Percentiles rank a stretch among this genome's conserved stretches.
Evolutionary conservation across 2,888 invertebrate genomes (phyloP).

Genomic region (Pteria penguin): DNA sequence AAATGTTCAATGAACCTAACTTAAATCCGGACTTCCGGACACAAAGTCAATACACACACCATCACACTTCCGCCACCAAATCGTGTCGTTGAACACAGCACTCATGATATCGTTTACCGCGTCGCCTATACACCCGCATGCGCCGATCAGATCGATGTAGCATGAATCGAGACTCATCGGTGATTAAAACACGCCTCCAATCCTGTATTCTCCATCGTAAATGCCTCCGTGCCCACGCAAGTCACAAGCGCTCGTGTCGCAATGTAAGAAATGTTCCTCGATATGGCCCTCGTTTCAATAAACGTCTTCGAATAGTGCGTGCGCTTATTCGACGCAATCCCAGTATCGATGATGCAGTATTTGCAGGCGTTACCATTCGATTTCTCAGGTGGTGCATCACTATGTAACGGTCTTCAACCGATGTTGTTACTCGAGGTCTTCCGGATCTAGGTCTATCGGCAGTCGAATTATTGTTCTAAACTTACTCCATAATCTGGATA

Average conservation of each 20-base stretch:
- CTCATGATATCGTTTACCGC: constrained; percentile 7
- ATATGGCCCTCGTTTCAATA: background rate
- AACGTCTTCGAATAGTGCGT: background rate
- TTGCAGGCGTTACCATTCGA: background rate
- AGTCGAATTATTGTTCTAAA: background rate
- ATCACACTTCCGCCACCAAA: background rate
- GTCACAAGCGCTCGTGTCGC: constrained; percentile 13
- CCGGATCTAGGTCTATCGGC: background rate
- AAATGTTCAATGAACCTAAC: too few species aligned
- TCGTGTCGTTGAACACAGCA: background rate
- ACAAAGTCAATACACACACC: constrained; percentile 40
- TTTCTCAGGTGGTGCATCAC: background rate
- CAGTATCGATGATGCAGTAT: background rate
- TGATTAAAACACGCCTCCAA: too few species aligned
- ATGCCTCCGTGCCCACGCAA: constrained; percentile 14
- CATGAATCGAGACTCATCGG: constrained; percentile 33
- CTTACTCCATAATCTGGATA: background rate
- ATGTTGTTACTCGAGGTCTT: background rate
- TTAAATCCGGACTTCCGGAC: constrained; percentile 23
- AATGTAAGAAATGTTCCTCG: constrained; percentile 6
- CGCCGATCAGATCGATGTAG: constrained; percentile 10
- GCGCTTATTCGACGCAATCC: background rate
- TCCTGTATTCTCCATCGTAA: constrained; percentile 3
- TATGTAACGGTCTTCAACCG: background rate
- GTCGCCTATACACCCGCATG: constrained; percentile 1